phyloP scores from a whole-genome alignment of 2,888 invertebrate species.

The Adela reaumurella region DNA sequence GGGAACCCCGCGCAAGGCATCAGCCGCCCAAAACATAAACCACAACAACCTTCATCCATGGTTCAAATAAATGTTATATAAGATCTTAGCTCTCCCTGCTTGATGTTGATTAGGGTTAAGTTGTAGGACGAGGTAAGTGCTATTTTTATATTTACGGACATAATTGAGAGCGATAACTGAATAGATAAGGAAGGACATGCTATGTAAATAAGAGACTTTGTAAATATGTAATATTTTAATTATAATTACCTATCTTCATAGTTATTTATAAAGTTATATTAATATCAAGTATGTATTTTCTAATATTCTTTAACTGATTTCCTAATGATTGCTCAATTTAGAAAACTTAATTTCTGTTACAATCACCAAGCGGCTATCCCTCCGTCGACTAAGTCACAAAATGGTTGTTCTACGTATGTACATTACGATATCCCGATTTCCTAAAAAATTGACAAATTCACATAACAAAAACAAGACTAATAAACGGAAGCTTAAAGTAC shows the following conservation, averaged over 20 bases:
- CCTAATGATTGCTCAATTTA: constrained; percentile 55
- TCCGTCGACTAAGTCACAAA: constrained; percentile 43
- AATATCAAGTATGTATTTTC: constrained; percentile 53
- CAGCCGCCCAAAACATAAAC: too few relatives aligned
- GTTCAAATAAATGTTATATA: too few relatives aligned
- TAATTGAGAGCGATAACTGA: too few relatives aligned
- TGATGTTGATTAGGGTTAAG: too few relatives aligned
- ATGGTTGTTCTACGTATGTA: constrained; percentile 57
- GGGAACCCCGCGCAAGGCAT: too few relatives aligned
- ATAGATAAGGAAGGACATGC: neutral
- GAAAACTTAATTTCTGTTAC: constrained; percentile 54
- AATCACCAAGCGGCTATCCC: constrained; percentile 44
- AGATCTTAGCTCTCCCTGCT: too few relatives aligned
- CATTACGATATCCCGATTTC: constrained; percentile 66
- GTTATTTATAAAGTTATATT: constrained; percentile 60
- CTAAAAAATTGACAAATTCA: constrained; percentile 70
- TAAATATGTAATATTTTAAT: constrained; percentile 59
- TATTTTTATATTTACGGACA: too few relatives aligned
- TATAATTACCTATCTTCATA: constrained; percentile 58
- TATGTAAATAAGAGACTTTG: constrained; percentile 31
- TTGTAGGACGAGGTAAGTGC: too few relatives aligned
- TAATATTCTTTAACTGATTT: constrained; percentile 52
- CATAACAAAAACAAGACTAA: constrained; percentile 57
- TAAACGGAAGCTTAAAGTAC: constrained; percentile 46
- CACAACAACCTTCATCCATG: too few relatives aligned